These are phyloP conservation scores for Lysandra coridon DNA, from an alignment of 2,888 invertebrate genomes.

Conservation along the genomic window DNA sequence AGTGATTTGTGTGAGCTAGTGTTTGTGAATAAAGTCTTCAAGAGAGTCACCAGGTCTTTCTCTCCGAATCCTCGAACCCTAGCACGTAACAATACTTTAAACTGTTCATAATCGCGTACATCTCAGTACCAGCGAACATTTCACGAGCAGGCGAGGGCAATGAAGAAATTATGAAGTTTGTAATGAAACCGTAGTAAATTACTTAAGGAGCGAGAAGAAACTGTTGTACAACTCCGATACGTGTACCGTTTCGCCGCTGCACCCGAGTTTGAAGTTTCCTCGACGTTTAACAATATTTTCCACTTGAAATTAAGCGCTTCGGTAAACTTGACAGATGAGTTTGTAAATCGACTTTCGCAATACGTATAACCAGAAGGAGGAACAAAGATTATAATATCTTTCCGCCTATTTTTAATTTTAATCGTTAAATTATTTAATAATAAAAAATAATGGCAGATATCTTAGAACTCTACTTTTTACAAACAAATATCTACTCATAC, in stretches of 20 bases:
- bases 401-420: too few species aligned
- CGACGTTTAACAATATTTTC: slow-evolving; percentile 32
- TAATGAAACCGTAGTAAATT: slow-evolving; percentile 35
- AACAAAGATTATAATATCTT: neutral
- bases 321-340: slow-evolving; percentile 12
- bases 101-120: neutral
- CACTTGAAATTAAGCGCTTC: slow-evolving; percentile 27
- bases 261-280: neutral
- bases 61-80: too few species aligned
- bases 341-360: neutral
- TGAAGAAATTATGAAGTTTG: slow-evolving; percentile 35
- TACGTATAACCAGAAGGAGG: neutral
- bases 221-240: neutral
- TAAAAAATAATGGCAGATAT: too few species aligned
- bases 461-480: too few species aligned
- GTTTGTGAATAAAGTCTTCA: too few species aligned
- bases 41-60: too few species aligned
- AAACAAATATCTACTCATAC: too few species aligned
- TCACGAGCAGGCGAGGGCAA: neutral
- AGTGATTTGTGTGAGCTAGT: too few species aligned
- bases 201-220: slow-evolving; percentile 14
- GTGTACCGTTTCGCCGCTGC: slow-evolving; percentile 14
- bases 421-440: too few species aligned
- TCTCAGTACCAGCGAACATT: neutral
- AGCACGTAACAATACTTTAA: too few species aligned